Percentiles rank a stretch among this genome's conserved stretches.
These are phyloP conservation scores for Salminus brasiliensis DNA, from an alignment of 2,113 vertebrate species.

Conservation along the genomic window DNA sequence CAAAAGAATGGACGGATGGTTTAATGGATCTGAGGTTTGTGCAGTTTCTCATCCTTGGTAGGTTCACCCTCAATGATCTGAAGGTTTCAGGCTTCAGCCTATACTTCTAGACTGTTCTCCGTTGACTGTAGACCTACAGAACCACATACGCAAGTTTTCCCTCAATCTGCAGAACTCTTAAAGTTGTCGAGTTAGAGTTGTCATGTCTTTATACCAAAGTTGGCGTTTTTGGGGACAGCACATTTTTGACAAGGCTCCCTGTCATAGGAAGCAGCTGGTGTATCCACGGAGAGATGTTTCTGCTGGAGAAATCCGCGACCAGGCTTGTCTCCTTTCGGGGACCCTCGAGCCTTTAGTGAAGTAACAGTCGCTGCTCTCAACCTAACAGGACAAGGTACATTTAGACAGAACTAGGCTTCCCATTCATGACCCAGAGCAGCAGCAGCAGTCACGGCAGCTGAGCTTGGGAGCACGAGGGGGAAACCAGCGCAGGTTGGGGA, in stretches of 20 bases:
- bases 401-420: slow-evolving; percentile 21
- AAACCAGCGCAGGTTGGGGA: slow-evolving; percentile 32
- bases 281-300: neutral
- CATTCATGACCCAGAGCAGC: neutral
- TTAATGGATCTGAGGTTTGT: neutral
- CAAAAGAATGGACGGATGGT: neutral
- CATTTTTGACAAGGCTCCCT: neutral
- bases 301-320: neutral
- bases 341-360: neutral
- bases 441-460: slow-evolving; percentile 38
- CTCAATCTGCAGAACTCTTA: too few species aligned
- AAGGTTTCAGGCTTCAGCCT: too few species aligned
- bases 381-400: neutral
- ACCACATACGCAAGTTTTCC: too few species aligned
- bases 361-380: neutral
- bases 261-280: neutral
- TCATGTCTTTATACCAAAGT: neutral
- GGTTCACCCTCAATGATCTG: too few species aligned
- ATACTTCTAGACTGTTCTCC: too few species aligned
- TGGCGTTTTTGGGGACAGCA: neutral
- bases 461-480: slow-evolving; percentile 55
- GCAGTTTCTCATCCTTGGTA: neutral
- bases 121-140: too few species aligned
- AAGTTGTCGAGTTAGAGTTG: too few species aligned
- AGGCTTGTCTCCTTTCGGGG: neutral